phyloP scores from a whole-genome alignment of 2,888 invertebrate genomes.

The Acleris emargana region DNA sequence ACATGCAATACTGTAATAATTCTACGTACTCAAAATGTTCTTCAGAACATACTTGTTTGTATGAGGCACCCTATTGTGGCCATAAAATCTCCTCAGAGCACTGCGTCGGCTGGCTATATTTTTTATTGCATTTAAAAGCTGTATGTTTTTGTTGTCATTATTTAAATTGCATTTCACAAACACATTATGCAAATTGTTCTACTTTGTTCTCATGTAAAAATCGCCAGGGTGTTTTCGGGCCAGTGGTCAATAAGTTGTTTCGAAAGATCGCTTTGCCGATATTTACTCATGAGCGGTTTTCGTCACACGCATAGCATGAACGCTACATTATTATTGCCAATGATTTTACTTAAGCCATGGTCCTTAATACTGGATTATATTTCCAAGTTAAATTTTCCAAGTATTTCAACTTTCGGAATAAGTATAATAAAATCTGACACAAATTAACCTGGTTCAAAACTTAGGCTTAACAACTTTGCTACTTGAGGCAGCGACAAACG shows the following conservation, averaged over 20 bases:
- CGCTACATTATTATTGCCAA: conserved; percentile 11
- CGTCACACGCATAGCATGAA: conserved; percentile 25
- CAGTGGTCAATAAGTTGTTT: conserved; percentile 18
- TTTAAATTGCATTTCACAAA: not conserved
- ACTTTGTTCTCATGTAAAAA: conserved; percentile 1
- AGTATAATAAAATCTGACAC: too few species aligned
- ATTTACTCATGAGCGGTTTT: conserved; percentile 32
- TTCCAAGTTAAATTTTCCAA: not conserved
- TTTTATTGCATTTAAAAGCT: too few species aligned
- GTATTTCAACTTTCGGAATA: not conserved
- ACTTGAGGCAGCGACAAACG: too few species aligned
- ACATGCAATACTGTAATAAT: too few species aligned
- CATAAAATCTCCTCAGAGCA: too few species aligned
- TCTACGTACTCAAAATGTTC: too few species aligned
- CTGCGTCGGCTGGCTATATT: too few species aligned
- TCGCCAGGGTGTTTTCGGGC: conserved; percentile 7
- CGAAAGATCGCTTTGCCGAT: conserved; percentile 19
- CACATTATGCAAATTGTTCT: not conserved
- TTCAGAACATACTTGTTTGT: too few species aligned
- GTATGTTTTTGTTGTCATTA: too few species aligned
- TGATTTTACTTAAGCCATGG: conserved; percentile 6
- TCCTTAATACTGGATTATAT: not conserved
- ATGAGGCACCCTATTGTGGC: too few species aligned
- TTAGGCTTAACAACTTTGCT: too few species aligned
- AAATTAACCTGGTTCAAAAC: too few species aligned